These are phyloP conservation scores for Paraplagusia blochii DNA, from an alignment of 2,113 vertebrate species.

Conservation along the genomic window DNA sequence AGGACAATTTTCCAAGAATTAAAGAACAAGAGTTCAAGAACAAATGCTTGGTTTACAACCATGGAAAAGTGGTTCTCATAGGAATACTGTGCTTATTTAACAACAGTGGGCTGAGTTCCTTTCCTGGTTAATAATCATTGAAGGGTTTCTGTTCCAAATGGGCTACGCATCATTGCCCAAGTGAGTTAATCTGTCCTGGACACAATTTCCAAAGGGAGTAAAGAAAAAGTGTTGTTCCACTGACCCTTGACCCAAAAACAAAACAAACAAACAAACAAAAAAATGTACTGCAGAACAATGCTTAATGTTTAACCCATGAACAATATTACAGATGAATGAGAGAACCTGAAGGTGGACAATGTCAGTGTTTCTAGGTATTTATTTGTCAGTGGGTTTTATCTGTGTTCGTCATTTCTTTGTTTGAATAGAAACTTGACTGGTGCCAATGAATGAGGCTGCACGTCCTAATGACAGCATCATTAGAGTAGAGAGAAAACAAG, in stretches of 20 bases:
- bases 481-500: conserved; percentile 4
- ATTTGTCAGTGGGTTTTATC: conserved; percentile 68
- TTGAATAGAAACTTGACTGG: conserved; percentile 47
- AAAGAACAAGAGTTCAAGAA: conserved; percentile 32
- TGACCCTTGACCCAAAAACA: conserved; percentile 42
- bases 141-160: conserved; percentile 47
- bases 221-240: conserved; percentile 56
- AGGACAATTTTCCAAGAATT: conserved; percentile 31
- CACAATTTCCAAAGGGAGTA: conserved; percentile 54
- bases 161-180: conserved; percentile 52
- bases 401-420: conserved; percentile 58
- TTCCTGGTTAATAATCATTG: conserved; percentile 70
- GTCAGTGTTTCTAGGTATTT: conserved; percentile 71
- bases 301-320: conserved; percentile 44
- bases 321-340: too few species aligned
- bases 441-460: conserved; percentile 41
- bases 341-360: conserved; percentile 51
- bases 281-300: conserved; percentile 20
- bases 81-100: conserved; percentile 46
- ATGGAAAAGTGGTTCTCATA: conserved; percentile 15
- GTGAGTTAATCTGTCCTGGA: conserved; percentile 67
- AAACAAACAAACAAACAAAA: not conserved
- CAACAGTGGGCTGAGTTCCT: conserved; percentile 27
- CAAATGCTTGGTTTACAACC: conserved; percentile 1
- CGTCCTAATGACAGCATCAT: conserved; percentile 41